A percentile compares a stretch with the other conserved stretches of the same genome.
Evolutionary conservation across 2,888 invertebrate species (phyloP).

Genomic region (Lepidonotus clava): DNA sequence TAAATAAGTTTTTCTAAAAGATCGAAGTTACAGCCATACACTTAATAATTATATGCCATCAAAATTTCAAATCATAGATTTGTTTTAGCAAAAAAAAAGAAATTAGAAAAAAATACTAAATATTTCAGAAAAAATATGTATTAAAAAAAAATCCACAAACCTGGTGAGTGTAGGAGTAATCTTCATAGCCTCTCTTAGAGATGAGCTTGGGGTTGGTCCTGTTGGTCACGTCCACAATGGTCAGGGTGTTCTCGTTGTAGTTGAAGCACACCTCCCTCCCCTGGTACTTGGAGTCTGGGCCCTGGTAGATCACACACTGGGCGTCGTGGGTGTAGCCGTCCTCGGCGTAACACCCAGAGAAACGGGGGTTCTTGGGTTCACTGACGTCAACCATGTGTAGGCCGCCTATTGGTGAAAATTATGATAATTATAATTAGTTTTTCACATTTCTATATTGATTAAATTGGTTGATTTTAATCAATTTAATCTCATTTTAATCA

Average conservation of each 20-base stretch:
- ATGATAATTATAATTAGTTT: neutral
- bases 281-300: slow-evolving; percentile 24
- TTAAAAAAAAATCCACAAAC: slow-evolving; percentile 1
- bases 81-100: too few relatives aligned
- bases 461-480: neutral
- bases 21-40: too few relatives aligned
- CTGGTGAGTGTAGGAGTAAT: slow-evolving; percentile 53
- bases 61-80: too few relatives aligned
- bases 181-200: slow-evolving; percentile 20
- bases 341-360: slow-evolving; percentile 30
- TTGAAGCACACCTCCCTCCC: slow-evolving; percentile 40
- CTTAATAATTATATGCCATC: too few relatives aligned
- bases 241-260: slow-evolving; percentile 56
- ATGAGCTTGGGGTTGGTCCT: slow-evolving; percentile 2
- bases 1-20: too few relatives aligned
- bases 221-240: slow-evolving; percentile 55
- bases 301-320: slow-evolving; percentile 42
- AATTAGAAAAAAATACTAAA: too few relatives aligned
- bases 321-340: slow-evolving; percentile 52
- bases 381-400: slow-evolving; percentile 57
- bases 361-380: slow-evolving; percentile 50
- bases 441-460: neutral
- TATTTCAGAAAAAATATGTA: too few relatives aligned
- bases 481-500: neutral
- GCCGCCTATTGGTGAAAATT: slow-evolving; percentile 44